Percentiles rank a stretch among this genome's conserved stretches.
These are phyloP conservation scores for Drosophila borealis DNA, from an alignment of 2,888 invertebrate genomes.

Conservation along the genomic window DNA sequence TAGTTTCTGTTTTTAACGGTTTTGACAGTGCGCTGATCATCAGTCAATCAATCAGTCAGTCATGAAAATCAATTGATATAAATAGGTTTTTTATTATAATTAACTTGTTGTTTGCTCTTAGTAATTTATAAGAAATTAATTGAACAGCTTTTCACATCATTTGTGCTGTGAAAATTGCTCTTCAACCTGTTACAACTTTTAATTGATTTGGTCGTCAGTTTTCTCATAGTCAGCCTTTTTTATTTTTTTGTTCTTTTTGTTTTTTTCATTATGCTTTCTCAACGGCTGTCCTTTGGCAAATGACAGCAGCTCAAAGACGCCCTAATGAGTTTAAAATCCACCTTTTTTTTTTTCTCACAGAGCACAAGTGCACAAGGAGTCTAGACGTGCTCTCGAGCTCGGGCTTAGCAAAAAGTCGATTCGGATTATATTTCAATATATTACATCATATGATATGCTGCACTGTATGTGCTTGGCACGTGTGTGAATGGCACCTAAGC, in stretches of 20 bases:
- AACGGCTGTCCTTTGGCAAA: conserved; percentile 6
- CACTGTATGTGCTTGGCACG: conserved; percentile 9
- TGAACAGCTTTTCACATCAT: background rate
- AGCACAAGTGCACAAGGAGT: conserved; percentile 2
- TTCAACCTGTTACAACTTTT: conserved; percentile 11
- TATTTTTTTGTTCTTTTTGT: background rate
- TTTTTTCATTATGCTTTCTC: background rate
- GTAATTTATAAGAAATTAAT: background rate
- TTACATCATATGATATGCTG: conserved; percentile 36
- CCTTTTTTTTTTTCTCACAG: background rate
- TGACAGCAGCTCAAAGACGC: conserved; percentile 11
- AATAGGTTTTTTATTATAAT: no score
- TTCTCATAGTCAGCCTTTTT: conserved; percentile 11
- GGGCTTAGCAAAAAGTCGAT: conserved; percentile 19
- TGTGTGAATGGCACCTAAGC: conserved; percentile 15
- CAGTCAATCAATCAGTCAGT: background rate
- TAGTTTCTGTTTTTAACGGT: no score
- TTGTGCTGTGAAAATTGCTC: background rate
- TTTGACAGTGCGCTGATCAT: background rate
- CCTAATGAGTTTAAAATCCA: conserved; percentile 67
- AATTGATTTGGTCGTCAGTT: conserved; percentile 34
- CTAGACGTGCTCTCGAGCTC: background rate
- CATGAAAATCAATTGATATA: background rate
- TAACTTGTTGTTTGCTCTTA: background rate
- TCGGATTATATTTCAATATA: conserved; percentile 67